A percentile compares a stretch with the other conserved stretches of the same genome.
These are phyloP conservation scores for Pheosia gnoma DNA, from an alignment of 2,888 invertebrate species.

Conservation along the genomic window DNA sequence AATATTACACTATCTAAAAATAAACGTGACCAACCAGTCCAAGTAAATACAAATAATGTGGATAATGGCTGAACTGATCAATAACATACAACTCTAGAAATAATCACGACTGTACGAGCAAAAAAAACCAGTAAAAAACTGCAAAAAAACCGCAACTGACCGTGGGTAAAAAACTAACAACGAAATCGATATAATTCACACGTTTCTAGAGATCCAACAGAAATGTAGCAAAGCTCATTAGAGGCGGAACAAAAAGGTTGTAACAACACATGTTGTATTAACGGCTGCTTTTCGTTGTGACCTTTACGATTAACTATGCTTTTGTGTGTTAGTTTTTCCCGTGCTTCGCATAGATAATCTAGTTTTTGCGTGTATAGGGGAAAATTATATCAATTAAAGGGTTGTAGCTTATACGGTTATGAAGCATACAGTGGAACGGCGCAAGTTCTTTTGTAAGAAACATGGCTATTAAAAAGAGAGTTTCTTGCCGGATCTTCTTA, in stretches of 20 bases:
- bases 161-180: conserved; percentile 39
- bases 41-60: conserved; percentile 27
- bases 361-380: not conserved
- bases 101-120: conserved; percentile 31
- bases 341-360: conserved; percentile 1
- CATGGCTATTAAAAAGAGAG: no score
- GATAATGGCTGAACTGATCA: conserved; percentile 29
- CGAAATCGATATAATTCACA: conserved; percentile 55
- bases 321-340: not conserved
- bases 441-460: no score
- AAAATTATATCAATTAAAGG: not conserved
- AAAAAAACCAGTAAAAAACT: conserved; percentile 15
- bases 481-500: no score
- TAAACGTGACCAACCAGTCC: conserved; percentile 18
- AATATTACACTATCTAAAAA: not conserved
- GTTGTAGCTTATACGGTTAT: no score
- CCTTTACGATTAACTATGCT: not conserved
- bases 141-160: conserved; percentile 22
- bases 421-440: no score
- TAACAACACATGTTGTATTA: conserved; percentile 1
- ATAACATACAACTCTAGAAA: conserved; percentile 25
- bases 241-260: not conserved
- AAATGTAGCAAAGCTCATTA: conserved; percentile 21
- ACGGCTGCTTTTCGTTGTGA: not conserved
- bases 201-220: conserved; percentile 40